phyloP scores from a whole-genome alignment of 2,888 invertebrate genomes.

The Thera britannica region DNA sequence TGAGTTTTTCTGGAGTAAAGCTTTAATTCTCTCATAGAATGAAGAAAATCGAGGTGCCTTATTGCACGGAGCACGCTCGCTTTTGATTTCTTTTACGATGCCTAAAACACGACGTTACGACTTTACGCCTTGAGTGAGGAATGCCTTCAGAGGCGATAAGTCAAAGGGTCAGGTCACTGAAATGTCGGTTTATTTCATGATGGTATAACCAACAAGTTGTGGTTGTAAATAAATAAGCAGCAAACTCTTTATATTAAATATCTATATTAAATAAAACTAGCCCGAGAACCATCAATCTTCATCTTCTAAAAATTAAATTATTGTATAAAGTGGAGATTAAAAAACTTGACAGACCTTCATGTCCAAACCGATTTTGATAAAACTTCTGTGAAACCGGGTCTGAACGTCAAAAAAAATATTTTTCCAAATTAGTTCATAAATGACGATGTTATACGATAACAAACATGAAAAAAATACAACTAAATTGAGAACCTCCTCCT shows the following conservation, averaged over 20 bases:
- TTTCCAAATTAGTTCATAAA: too few relatives aligned
- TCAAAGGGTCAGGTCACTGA: constrained; percentile 42
- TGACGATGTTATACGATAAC: not conserved
- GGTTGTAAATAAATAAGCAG: not conserved
- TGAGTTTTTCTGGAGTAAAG: constrained; percentile 71
- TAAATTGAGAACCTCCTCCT: too few relatives aligned
- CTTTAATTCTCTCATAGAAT: constrained; percentile 76
- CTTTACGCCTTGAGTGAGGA: constrained; percentile 64
- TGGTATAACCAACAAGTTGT: constrained; percentile 27
- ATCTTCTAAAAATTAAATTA: too few relatives aligned
- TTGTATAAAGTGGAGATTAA: too few relatives aligned
- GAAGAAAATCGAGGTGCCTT: constrained; percentile 73
- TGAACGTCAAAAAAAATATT: too few relatives aligned
- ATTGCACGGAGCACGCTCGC: constrained; percentile 69
- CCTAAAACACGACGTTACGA: constrained; percentile 69
- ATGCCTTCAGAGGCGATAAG: constrained; percentile 56
- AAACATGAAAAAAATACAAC: not conserved
- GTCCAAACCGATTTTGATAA: too few relatives aligned
- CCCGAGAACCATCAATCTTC: too few relatives aligned
- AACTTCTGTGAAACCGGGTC: too few relatives aligned
- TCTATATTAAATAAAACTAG: too few relatives aligned
- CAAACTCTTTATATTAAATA: too few relatives aligned
- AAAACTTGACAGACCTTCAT: too few relatives aligned
- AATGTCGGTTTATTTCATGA: constrained; percentile 31
- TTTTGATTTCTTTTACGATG: constrained; percentile 74